phyloP scores from a whole-genome alignment of 2,797 vertebrate genomes.

The Chelmon rostratus region DNA sequence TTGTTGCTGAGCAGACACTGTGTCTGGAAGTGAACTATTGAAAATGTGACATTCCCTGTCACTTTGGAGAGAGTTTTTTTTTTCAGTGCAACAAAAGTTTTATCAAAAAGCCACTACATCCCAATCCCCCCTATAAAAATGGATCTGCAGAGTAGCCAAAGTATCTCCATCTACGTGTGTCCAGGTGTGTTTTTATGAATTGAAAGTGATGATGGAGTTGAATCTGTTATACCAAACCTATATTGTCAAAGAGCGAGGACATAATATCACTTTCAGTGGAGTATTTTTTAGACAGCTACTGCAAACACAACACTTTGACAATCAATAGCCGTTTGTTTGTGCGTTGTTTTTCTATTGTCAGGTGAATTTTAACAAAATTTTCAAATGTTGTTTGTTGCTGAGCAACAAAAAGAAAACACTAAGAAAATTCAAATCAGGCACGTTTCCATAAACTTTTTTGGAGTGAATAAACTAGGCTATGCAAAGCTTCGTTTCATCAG shows the following conservation, averaged over 20 bases:
- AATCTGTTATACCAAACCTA: background rate
- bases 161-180: too few species aligned
- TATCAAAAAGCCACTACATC: conserved; percentile 19
- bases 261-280: background rate
- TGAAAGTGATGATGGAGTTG: background rate
- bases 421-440: too few species aligned
- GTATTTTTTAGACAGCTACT: background rate
- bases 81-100: conserved; percentile 26
- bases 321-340: too few species aligned
- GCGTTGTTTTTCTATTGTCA: too few species aligned
- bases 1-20: conserved; percentile 81
- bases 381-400: too few species aligned
- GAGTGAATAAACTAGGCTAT: too few species aligned
- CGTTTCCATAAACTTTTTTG: too few species aligned
- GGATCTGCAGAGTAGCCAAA: background rate
- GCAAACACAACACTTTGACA: background rate
- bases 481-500: too few species aligned
- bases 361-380: too few species aligned
- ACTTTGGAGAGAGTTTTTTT: conserved; percentile 50
- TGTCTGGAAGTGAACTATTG: conserved; percentile 77
- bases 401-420: too few species aligned
- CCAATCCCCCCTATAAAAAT: background rate
- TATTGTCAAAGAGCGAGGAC: background rate
- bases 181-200: background rate
- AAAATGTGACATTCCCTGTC: conserved; percentile 75